Evolutionary conservation across 2,888 invertebrate species (phyloP).

Genomic region (Mythimna vitellina): DNA sequence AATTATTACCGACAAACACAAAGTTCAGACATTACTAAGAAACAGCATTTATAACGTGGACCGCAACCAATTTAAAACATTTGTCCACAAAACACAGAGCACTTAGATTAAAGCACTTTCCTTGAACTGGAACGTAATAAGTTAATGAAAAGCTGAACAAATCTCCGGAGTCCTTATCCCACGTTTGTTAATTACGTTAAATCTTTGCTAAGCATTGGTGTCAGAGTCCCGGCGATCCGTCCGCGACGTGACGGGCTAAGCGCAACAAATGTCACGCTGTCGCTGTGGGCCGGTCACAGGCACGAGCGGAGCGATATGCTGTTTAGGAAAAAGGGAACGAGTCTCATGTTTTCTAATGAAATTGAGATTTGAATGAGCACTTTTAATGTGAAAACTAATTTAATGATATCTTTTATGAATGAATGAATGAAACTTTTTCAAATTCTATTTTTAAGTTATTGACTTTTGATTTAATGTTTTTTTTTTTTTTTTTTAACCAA

Average conservation of each 20-base stretch:
- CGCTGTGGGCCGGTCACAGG: constrained; percentile 7
- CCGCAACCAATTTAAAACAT: constrained; percentile 13
- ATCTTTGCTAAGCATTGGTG: constrained; percentile 52
- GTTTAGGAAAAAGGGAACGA: background rate
- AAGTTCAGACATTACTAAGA: background rate
- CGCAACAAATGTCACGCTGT: constrained; percentile 57
- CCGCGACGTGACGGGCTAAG: constrained; percentile 47
- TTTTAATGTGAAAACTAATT: too few species aligned
- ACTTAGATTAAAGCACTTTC: constrained; percentile 15
- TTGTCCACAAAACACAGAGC: background rate
- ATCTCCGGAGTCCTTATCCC: constrained; percentile 34
- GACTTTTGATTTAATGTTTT: too few species aligned
- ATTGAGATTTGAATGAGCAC: too few species aligned
- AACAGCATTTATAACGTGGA: background rate
- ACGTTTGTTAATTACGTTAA: constrained; percentile 56
- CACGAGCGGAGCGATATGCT: constrained; percentile 13
- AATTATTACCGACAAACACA: background rate
- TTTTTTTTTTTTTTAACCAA: too few species aligned
- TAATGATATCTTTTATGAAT: too few species aligned
- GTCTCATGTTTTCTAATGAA: background rate
- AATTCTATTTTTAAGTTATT: too few species aligned
- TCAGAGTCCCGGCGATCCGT: constrained; percentile 36
- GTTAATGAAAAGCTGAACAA: constrained; percentile 50
- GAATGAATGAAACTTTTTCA: too few species aligned
- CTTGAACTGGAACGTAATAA: constrained; percentile 26